A percentile compares a stretch with the other conserved stretches of the same genome.
Evolutionary conservation across 2,113 vertebrate genomes (phyloP).

Genomic region (Eulemur macaco): DNA sequence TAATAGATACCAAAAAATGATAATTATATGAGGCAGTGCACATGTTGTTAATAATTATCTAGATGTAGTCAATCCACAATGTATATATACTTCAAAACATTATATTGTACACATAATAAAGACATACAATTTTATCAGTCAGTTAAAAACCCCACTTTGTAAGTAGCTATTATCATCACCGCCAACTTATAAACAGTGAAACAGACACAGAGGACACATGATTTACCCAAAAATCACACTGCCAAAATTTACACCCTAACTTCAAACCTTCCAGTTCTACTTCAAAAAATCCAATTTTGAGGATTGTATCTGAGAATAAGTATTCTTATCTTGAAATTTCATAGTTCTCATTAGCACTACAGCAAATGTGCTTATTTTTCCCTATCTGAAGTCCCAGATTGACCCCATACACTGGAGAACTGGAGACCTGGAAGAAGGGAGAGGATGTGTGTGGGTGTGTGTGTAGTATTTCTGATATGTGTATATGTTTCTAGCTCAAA

Average conservation of each 20-base stretch:
- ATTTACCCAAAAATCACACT: conserved; percentile 7
- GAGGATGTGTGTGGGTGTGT: background rate
- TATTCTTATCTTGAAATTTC: conserved; percentile 41
- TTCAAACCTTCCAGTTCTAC: conserved; percentile 7
- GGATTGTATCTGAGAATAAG: conserved; percentile 12
- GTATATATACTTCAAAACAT: background rate
- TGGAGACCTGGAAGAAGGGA: background rate
- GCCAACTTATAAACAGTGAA: background rate
- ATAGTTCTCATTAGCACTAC: background rate
- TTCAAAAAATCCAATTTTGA: conserved; percentile 13
- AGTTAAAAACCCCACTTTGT: background rate
- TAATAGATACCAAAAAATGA: background rate
- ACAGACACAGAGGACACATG: background rate
- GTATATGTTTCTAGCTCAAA: background rate
- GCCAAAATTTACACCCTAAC: conserved; percentile 19
- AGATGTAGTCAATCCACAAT: background rate
- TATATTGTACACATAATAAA: background rate
- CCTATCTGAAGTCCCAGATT: background rate
- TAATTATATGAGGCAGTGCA: background rate
- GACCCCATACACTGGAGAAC: background rate
- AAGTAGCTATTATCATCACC: background rate
- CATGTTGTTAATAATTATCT: background rate
- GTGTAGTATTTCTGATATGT: background rate
- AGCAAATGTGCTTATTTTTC: background rate
- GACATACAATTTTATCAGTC: background rate